These are phyloP conservation scores for Eurois occulta DNA, from an alignment of 2,888 invertebrate species.

Conservation along the genomic window DNA sequence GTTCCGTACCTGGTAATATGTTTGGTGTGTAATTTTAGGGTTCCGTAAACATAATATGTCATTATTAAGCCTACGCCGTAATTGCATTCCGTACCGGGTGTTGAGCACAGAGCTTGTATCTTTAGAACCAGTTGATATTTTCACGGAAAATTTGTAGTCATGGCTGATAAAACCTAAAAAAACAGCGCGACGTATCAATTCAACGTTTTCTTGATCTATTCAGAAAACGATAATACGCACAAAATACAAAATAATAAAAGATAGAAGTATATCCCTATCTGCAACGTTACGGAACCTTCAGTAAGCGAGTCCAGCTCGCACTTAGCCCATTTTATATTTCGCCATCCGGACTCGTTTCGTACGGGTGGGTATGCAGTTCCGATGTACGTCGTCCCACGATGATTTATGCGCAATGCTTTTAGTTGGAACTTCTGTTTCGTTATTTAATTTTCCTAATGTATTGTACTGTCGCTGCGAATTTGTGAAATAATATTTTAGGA, in stretches of 20 bases:
- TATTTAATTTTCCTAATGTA: constrained; percentile 59
- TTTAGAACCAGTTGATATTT: background rate
- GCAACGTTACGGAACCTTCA: background rate
- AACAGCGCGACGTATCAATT: background rate
- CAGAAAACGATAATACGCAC: background rate
- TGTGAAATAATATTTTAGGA: constrained; percentile 43
- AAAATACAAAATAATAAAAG: background rate
- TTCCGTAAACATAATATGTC: background rate
- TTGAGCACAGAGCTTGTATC: background rate
- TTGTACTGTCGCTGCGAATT: constrained; percentile 38
- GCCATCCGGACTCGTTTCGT: constrained; percentile 15
- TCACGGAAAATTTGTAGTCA: background rate
- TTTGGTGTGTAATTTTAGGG: constrained; percentile 26
- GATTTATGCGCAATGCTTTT: constrained; percentile 64
- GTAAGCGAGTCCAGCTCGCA: background rate
- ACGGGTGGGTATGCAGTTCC: constrained; percentile 30
- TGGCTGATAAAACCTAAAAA: background rate
- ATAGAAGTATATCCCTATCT: background rate
- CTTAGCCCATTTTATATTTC: constrained; percentile 38
- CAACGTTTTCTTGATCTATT: background rate
- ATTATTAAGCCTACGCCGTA: background rate
- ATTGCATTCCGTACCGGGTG: background rate
- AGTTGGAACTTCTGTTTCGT: constrained; percentile 49
- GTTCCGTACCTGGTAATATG: constrained; percentile 49
- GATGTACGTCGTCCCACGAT: constrained; percentile 38